Conservation (phyloP, 2,113 vertebrate genomes). For the Centropus unirufus region DNA sequence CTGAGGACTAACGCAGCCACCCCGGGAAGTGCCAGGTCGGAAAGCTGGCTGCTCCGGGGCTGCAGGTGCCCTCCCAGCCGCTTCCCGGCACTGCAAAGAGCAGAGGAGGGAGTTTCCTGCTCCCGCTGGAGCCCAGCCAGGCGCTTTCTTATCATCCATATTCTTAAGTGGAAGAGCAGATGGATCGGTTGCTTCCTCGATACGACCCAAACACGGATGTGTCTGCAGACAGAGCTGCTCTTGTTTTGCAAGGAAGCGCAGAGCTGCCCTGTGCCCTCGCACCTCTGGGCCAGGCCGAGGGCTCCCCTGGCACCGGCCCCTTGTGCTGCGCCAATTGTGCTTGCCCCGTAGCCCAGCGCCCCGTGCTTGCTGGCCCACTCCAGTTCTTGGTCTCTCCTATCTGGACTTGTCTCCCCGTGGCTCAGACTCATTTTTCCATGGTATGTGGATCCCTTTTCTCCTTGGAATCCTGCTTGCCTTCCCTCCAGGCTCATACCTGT, state of each 20-base stretch:
- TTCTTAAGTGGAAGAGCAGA: conserved; percentile 65
- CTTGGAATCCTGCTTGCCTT: not conserved
- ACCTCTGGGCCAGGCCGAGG: fast-evolving
- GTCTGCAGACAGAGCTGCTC: not conserved
- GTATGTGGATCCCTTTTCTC: not conserved
- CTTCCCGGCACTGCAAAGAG: not conserved
- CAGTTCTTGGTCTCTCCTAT: fast-evolving
- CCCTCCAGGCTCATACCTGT: not conserved
- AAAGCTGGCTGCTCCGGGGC: not conserved
- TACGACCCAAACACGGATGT: conserved; percentile 29
- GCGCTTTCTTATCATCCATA: conserved; percentile 43
- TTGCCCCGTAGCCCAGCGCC: not conserved
- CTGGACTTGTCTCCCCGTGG: not conserved
- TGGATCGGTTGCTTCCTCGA: conserved; percentile 64
- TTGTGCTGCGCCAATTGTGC: fast-evolving
- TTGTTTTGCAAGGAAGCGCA: conserved; percentile 33
- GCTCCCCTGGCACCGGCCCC: not conserved
- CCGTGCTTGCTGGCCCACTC: fast-evolving
- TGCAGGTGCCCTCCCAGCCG: conserved; percentile 47
- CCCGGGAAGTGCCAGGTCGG: not conserved
- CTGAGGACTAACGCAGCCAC: not conserved
- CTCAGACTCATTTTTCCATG: not conserved
- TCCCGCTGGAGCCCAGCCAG: conserved; percentile 29
- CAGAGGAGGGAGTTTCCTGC: conserved; percentile 49
- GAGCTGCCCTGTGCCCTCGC: not conserved